Evolutionary conservation across 2,113 vertebrate species (phyloP).

Genomic region (Semnopithecus entellus): DNA sequence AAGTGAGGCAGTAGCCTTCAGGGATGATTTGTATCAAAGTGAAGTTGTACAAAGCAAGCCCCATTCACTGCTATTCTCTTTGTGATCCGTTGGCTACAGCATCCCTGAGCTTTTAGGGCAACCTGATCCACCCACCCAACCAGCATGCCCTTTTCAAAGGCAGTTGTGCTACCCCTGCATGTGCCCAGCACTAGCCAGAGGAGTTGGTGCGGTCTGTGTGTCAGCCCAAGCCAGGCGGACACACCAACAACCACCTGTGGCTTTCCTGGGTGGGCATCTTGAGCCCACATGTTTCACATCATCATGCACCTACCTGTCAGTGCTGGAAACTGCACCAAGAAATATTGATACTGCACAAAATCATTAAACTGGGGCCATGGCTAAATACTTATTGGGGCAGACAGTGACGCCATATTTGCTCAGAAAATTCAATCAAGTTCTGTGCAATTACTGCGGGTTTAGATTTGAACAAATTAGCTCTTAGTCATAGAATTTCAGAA

Average conservation of each 20-base stretch:
- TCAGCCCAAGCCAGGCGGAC: neutral
- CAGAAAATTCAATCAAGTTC: slow-evolving; percentile 71
- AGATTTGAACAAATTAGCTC: slow-evolving; percentile 61
- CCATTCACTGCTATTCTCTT: neutral
- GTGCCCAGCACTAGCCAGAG: neutral
- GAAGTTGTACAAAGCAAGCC: neutral
- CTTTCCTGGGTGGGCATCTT: slow-evolving; percentile 35
- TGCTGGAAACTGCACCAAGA: slow-evolving; percentile 42
- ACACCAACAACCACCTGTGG: slow-evolving; percentile 34
- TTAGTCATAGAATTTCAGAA: slow-evolving; percentile 65
- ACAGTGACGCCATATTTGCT: slow-evolving; percentile 51
- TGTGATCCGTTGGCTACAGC: neutral
- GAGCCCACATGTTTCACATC: slow-evolving; percentile 22
- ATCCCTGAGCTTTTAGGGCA: slow-evolving; percentile 30
- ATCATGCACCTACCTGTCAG: slow-evolving; percentile 20
- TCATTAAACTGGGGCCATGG: slow-evolving; percentile 53
- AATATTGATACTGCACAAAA: slow-evolving; percentile 71
- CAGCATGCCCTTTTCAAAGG: neutral
- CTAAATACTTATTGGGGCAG: slow-evolving; percentile 72
- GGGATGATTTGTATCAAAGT: neutral
- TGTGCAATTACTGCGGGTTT: slow-evolving; percentile 56
- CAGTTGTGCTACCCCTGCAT: neutral
- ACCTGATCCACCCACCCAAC: neutral
- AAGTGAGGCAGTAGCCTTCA: neutral
- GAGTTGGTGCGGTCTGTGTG: neutral